These are phyloP conservation scores for Drosophila albomicans DNA, from an alignment of 1,140 invertebrate species.

Conservation along the genomic window DNA sequence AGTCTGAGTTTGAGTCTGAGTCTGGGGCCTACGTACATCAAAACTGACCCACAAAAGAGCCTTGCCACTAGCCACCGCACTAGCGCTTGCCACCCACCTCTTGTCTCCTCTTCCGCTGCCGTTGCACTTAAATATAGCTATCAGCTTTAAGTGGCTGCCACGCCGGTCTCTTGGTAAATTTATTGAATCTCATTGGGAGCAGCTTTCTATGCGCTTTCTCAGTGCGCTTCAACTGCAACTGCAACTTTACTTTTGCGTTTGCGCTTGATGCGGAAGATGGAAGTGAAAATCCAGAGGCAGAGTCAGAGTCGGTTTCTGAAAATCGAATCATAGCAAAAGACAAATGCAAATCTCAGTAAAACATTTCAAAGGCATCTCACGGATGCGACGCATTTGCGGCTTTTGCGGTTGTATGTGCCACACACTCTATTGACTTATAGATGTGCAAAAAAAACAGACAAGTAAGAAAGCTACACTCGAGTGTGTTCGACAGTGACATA, in stretches of 20 bases:
- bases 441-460: too few species aligned
- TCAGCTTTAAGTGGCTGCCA: constrained; percentile 80
- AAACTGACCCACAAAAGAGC: constrained; percentile 62
- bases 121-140: constrained; percentile 79
- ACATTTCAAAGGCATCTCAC: constrained; percentile 81
- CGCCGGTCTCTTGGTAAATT: constrained; percentile 53
- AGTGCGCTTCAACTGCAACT: constrained; percentile 6
- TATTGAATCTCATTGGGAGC: constrained; percentile 79
- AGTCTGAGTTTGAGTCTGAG: neutral
- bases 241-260: neutral
- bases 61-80: constrained; percentile 30
- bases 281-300: constrained; percentile 64
- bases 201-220: constrained; percentile 72
- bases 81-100: neutral
- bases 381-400: constrained; percentile 56
- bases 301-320: constrained; percentile 9
- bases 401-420: constrained; percentile 35
- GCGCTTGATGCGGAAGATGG: constrained; percentile 69
- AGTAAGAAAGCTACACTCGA: too few species aligned
- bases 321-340: constrained; percentile 45
- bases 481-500: too few species aligned
- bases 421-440: constrained; percentile 33
- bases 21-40: constrained; percentile 6
- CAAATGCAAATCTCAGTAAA: constrained; percentile 42
- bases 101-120: neutral